Base-by-base conservation (phyloP, 2,797 vertebrate genomes). In the Phylloscopus collybita region DNA sequence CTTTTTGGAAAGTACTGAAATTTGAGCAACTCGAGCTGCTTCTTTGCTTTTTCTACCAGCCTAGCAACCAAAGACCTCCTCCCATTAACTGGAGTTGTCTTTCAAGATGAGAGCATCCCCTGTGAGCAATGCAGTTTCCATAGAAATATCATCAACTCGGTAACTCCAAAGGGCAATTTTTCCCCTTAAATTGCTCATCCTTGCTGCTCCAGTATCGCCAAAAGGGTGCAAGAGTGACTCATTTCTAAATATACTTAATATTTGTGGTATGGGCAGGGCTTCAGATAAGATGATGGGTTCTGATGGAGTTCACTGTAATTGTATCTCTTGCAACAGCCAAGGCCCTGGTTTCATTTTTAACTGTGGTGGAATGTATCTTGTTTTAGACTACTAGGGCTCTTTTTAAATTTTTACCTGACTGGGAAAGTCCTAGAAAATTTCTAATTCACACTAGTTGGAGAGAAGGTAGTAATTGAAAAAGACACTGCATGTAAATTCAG, bases 91-190 rank as follows among this genome's bases (percentile, higher is more conserved):
- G 79, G 61, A 78, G 70, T 72, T 89, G 2, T 81, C 90, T 92
- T 88, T 93, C 53, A 86, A 78, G 64, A 92, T 69, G 82, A 93
- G 47, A 93, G 61, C 85, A 84, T 93, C 88, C 67, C 64, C 74
- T 86, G 47, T 71, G 75, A 92, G 88, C 82, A 86, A 80, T 38
- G 42, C 42, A 60, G 86, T 93, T 97, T 96, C 96, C 94, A 90
- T 87, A 96, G 94, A 93, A 93, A 94, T 95, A 86, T 9, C 45
- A 73, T 60, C 34, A 76, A 66, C 69, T 91, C 13, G 1, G 34
- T 93, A 80, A 74, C 75, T 91, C 87, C 80, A 67, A 44, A 83
- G 75, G 91, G 88, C 83, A 72, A 16, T 80, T 92, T 91, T 74
- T 67, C 50, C 54, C 47, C 88, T 92, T 87, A 5, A 0, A 2